Percentiles rank a stretch among this genome's conserved stretches.
phyloP scores from a whole-genome alignment of 2,888 invertebrate genomes.

The Harpalus rufipes region DNA sequence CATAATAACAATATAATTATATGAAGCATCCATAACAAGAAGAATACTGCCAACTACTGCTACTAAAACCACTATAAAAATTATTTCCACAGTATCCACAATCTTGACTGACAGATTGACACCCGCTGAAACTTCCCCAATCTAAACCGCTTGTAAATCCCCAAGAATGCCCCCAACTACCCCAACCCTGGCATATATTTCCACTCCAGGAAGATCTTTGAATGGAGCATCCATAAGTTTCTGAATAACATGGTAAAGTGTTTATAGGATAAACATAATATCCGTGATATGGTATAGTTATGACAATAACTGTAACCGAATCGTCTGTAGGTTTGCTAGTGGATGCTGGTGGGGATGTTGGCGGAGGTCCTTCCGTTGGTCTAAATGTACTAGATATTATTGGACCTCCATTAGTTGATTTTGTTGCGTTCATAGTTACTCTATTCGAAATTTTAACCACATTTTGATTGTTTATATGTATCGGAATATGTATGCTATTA shows the following conservation, averaged over 20 bases:
- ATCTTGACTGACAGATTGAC: slow-evolving; percentile 25
- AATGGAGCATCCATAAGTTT: not conserved
- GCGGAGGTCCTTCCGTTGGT: not conserved
- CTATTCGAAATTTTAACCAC: not conserved
- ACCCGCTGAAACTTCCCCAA: slow-evolving; percentile 30
- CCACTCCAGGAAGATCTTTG: slow-evolving; percentile 40
- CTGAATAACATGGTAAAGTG: not conserved
- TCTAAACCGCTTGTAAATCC: slow-evolving; percentile 14
- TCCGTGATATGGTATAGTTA: slow-evolving; percentile 14
- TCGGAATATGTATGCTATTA: slow-evolving; percentile 67
- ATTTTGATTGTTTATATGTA: slow-evolving; percentile 65
- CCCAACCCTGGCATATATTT: slow-evolving; percentile 9
- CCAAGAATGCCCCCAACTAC: not conserved
- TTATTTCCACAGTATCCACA: slow-evolving; percentile 23
- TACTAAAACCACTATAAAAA: slow-evolving; percentile 33
- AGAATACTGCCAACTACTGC: slow-evolving; percentile 9
- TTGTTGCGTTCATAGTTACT: not conserved
- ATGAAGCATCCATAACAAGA: slow-evolving; percentile 58
- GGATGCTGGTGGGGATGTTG: not conserved
- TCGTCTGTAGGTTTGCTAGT: not conserved
- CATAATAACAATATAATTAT: not conserved
- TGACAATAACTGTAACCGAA: slow-evolving; percentile 8
- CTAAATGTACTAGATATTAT: slow-evolving; percentile 52
- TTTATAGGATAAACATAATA: not conserved
- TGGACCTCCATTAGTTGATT: not conserved